Evolutionary conservation across 2,888 invertebrate genomes (phyloP), one percentile per base, ranked within the genome.

Genomic region (Cryptophagus acutangulus): DNA sequence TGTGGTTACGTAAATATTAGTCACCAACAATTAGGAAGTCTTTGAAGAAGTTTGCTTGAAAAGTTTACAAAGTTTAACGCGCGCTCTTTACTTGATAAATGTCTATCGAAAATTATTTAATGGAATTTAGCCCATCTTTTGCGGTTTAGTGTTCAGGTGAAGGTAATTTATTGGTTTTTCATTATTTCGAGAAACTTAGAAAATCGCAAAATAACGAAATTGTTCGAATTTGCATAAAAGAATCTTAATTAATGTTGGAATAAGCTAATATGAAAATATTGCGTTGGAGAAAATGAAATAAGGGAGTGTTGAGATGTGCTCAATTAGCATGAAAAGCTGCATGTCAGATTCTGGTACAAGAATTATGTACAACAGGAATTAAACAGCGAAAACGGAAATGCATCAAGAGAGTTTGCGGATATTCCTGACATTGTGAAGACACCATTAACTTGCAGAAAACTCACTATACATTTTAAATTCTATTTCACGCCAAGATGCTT

Each of bases 311-410:
- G 44, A 45, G 53, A 50, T 49, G 38, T 49, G 47, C 51, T 49
- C 50, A 52, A 52, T 52, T 52, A 52, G 41, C 48, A 43, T 47
- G 40, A 45, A 48, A 49, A 48, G 49, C 47, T 41, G 50, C 48
- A 46, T 51, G 50, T 48, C 50, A 36, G 30, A 36, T 29, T 16
- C 25, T 25, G 13, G 14, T 15, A 31, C 4, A n/a, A 26, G 31
- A 13, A 31, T 31, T 31, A 31, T 16, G 12, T 26, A 10, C 31
- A 31, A 3, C 31, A 31, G 31, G 31, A 20, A 20, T 20, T 20
- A 20, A 20, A 33, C 34, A 17, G 36, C 33, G 14, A 28, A 10
- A 30, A 28, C 18, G 37, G 36, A 33, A 17, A 28, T 24, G n/a
- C 17, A 10, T 16, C 29, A 20, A 34, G 33, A 28, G 31, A 31